Evolutionary conservation across 2,113 vertebrate species (phyloP), one percentile per base, ranked within the genome.

Genomic region (Aramus guarauna): DNA sequence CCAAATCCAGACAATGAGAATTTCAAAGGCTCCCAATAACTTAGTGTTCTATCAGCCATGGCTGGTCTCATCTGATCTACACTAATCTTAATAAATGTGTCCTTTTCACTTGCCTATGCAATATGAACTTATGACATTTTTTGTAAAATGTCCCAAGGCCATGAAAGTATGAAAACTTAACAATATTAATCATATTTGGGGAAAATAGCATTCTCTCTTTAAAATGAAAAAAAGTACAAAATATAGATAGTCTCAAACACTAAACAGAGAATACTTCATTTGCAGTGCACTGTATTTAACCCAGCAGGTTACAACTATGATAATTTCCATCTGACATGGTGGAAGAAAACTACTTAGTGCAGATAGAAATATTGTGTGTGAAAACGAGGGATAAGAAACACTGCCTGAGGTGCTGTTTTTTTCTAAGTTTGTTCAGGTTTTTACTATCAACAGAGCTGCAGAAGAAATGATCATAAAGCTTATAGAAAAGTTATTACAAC

Each of bases 11-110:
- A 39, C 90, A 94, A 73, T 67, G 37, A 80, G n/a, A 58, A 88
- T 96, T 92, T 95, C 88, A 94, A 95, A 95, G 63, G 23, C 16
- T 86, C 9, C 29, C 24, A 30, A 9, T 63, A 90, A 93, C 60
- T 92, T 96, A 63, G 21, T 84, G 11, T 59, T 92, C 67, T 83
- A 13, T 80, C 41, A 80, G 34, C 47, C 84, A 32, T 0, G 5
- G 15, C 59, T 91, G 60, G 37, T 77, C 59, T 74, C 47, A 69
- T 86, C 62, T 84, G n/a, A 77, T 89, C 63, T 39, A 59, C 26
- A 47, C 21, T 91, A 94, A 74, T 91, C 73, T 92, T 74, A 91
- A 81, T 36, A 92, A 91, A 69, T 36, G 63, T 4, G 6, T 80
- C 5, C 6, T 50, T 86, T 69, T 67, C 39, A 71, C 39, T 80